Evolutionary conservation across 2,113 vertebrate species (phyloP), one percentile per base, ranked within the genome.

Genomic region (Heterochromis multidens): DNA sequence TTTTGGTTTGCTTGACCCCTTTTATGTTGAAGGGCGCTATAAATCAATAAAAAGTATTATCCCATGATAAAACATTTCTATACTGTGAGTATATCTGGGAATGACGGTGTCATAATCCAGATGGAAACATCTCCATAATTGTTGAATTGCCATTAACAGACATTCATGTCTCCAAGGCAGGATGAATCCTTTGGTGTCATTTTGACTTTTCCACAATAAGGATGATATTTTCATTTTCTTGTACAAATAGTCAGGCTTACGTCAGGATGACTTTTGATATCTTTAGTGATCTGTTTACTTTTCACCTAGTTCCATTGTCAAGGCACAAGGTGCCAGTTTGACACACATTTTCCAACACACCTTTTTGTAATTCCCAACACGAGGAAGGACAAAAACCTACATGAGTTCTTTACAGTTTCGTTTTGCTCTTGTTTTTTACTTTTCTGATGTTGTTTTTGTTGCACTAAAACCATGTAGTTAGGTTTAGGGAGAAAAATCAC

Each of bases 331-430:
- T 43, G 35, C 63, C 63, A 43, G 63, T n/a, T 67, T 67, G 63
- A 40, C 62, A 40, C 13, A 4, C 40, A 11, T 27, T 9, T 70
- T 27, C 16, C 65, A 46, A 46, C 37, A 70, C 65, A 19, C 1
- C 0, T 2, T 16, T 37, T n/a, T 4, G 0, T 23, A 14, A 67
- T 67, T 67, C 43, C 37, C n/a, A 67, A 43, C n/a, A 67, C 17
- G n/a, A 17, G 25, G n/a, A 67, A 23, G n/a, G 37, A 49, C 16
- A 29, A 70, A 72, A 72, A 49, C 16, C 40, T 29, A 49, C 40
- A 72, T 27, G 63, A 67, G 14, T 43, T 67, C 8, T 27, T 46
- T 27, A 43, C 65, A 70, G 23, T 70, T 70, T 0, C 43, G 17
- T 72, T 49, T 72, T 7, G 16, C 17, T 49, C 23, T 72, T 72